Evolutionary conservation across 2,888 invertebrate species (phyloP).

Genomic region (Leucophenga maculata): DNA sequence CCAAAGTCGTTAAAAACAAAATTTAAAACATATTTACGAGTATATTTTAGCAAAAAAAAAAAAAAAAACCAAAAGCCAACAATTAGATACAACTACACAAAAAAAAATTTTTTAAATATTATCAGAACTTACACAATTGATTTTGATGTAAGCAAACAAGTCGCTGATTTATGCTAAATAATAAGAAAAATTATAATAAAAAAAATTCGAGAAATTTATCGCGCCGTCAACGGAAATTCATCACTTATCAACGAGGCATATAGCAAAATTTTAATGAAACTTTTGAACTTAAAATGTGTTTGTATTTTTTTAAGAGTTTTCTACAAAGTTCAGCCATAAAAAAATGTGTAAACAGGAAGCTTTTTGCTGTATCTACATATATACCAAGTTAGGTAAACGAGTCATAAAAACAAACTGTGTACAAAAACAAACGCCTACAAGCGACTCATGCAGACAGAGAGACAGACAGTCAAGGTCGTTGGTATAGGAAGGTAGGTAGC

Average conservation of each 20-base stretch:
- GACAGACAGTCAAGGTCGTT: too few relatives aligned
- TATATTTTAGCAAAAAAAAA: constrained; percentile 29
- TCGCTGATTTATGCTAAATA: background rate
- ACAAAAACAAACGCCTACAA: background rate
- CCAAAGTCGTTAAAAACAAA: constrained; percentile 42
- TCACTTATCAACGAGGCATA: too few relatives aligned
- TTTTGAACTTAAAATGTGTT: background rate
- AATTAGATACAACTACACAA: constrained; percentile 22
- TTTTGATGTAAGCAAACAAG: background rate
- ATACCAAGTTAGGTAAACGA: too few relatives aligned
- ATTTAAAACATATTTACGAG: too few relatives aligned
- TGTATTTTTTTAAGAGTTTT: background rate
- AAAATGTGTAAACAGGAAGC: constrained; percentile 10
- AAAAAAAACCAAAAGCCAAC: constrained; percentile 7
- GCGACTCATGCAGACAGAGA: too few relatives aligned
- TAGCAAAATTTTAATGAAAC: too few relatives aligned
- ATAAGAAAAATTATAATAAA: background rate
- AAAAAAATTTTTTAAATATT: constrained; percentile 41
- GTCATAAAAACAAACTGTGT: background rate
- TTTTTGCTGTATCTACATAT: background rate
- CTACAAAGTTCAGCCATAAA: background rate
- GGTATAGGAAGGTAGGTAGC: too few relatives aligned
- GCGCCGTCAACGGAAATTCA: too few relatives aligned
- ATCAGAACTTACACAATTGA: constrained; percentile 22
- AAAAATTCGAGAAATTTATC: background rate